Percentiles rank a stretch among this genome's conserved stretches.
Conservation (phyloP, 1,140 invertebrate species). For the Pachypsylla venusta region DNA sequence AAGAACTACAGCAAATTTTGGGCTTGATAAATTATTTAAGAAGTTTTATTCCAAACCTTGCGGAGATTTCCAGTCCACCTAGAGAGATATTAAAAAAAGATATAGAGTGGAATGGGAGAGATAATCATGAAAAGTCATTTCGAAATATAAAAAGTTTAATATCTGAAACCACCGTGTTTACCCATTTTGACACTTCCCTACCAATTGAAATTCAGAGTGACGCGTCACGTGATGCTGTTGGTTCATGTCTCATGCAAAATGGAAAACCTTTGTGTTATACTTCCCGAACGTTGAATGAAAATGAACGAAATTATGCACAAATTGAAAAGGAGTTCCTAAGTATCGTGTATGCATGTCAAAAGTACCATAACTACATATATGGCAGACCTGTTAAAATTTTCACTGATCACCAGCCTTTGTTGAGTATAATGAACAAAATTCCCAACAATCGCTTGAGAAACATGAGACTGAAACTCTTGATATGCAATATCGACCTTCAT, state of each 20-base stretch:
- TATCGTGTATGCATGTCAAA: constrained; percentile 22
- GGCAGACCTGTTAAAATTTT: constrained; percentile 22
- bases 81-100: constrained; percentile 20
- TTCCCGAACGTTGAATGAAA: constrained; percentile 26
- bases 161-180: constrained; percentile 18
- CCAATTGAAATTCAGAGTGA: constrained; percentile 24
- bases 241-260: constrained; percentile 24
- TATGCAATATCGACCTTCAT: constrained; percentile 26
- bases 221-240: constrained; percentile 24
- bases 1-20: constrained; percentile 27
- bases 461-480: constrained; percentile 28
- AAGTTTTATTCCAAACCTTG: constrained; percentile 22
- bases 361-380: constrained; percentile 27
- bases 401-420: constrained; percentile 30
- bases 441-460: constrained; percentile 28
- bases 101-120: constrained; percentile 17
- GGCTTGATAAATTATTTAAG: constrained; percentile 28
- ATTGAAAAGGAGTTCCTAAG: constrained; percentile 29
- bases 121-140: constrained; percentile 17
- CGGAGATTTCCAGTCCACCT: constrained; percentile 17
- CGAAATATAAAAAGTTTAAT: constrained; percentile 21
- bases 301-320: constrained; percentile 26
- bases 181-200: constrained; percentile 20
- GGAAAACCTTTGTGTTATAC: constrained; percentile 29
- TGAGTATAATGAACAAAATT: constrained; percentile 23